Base-by-base conservation (phyloP, 92 coral and sea anemone species). In the Palythoa caribaeorum region DNA sequence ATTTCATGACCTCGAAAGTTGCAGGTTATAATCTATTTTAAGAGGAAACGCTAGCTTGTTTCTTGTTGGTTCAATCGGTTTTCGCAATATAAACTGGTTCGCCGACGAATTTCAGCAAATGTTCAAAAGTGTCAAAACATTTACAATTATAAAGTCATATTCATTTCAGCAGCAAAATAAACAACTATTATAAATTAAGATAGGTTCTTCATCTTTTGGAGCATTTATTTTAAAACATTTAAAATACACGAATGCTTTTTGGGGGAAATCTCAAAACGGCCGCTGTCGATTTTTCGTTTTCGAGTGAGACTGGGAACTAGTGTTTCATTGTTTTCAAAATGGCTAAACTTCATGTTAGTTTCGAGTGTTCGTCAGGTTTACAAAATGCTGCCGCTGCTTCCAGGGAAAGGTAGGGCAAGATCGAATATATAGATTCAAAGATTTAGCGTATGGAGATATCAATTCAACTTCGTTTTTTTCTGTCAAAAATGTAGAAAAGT, bases 271-370 rank as follows among this genome's bases (percentile, higher is more conserved):
- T 38, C 59, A 44, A 44, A 44, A 44, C 1, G 48, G 6, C 48
- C n/a, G n/a, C n/a, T n/a, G n/a, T n/a, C n/a, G n/a, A n/a, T n/a
- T n/a, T 66, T 68, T 78, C 83, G 80, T 86, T 86, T 40, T 38
- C 39, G 88, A 79, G 77, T 62, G 73, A 60, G 90, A 78, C 85
- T 90, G 92, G 92, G 63, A 59, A 35, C 87, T 70, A 86, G 90
- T 80, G 28, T 66, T 62, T 90, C 38, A 21, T 89, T 92, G 83
- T 91, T 93, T 92, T 71, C 93, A 95, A 93, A 73, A 95, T 95
- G 98, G 98, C 96, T 94, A 96, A 93, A 53, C 87, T 95, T 77
- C 66, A 77, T 11, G 83, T 77, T 37, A 78, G 94, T 13, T 91
- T 92, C 66, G 54, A 71, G 60, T 91, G 95, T 8, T 89, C 90